Base-by-base conservation (phyloP, 1,140 invertebrate genomes). In the Triops longicaudatus region DNA sequence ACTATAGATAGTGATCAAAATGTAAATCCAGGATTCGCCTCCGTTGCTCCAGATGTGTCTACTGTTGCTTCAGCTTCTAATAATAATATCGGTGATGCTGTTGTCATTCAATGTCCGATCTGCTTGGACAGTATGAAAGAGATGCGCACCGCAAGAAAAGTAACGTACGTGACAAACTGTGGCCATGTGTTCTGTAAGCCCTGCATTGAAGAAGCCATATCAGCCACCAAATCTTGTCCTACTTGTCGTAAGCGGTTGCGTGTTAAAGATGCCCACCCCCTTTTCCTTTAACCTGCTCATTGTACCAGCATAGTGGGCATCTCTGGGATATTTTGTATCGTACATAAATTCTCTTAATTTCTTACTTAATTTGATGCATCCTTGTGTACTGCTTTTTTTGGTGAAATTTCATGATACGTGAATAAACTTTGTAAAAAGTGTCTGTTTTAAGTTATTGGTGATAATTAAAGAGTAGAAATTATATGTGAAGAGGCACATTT, bases 181-280 rank as follows among this genome's bases (percentile, higher is more conserved):
- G 50, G 50, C 5, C 50, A 63, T 17, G 50, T 63, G 2, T 63
- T 63, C n/a, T 63, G 50, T 63, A 63, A 63, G 50, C 50, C 50
- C 1, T 63, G 50, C 22, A 63, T 63, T 63, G 50, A 63, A n/a
- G 50, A 63, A 63, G 50, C 22, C 22, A 63, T 63, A 22, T 10
- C 22, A 63, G 17, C 50, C 14, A 12, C 22, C 50, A 63, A 63
- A 63, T 17, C 50, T n/a, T 63, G 50, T 17, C 50, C 50, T 14
- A 63, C 50, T 63, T 63, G 50, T 9, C 50, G 50, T 63, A 63
- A 63, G 50, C 50, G 50, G 10, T 63, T 63, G 50, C 50, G 50
- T 63, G 50, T 14, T n/a, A 63, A 63, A 63, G 50, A 63, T 63
- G 50, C 50, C 17, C 50, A 63, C 17, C 50, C 10, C 22, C 10